These are phyloP conservation scores for Drosophila obscura DNA, from an alignment of 1,140 invertebrate genomes.

Conservation along the genomic window DNA sequence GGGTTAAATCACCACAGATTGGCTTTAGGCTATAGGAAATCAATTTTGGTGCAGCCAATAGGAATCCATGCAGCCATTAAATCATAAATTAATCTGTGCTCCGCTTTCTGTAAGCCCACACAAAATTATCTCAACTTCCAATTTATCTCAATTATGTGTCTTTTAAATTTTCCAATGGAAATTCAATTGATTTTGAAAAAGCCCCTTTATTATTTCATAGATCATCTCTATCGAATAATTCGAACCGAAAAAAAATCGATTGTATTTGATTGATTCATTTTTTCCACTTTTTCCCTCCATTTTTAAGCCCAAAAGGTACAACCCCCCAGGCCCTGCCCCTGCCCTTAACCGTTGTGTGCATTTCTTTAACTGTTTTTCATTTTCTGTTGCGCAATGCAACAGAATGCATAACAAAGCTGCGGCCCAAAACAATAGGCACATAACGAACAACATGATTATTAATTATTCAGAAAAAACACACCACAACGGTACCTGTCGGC, in stretches of 20 bases:
- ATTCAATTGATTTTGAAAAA: slow-evolving; percentile 34
- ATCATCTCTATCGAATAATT: slow-evolving; percentile 35
- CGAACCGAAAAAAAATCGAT: slow-evolving; percentile 15
- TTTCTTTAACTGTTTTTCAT: slow-evolving; percentile 46
- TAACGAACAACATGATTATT: slow-evolving; percentile 72
- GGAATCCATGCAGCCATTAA: neutral
- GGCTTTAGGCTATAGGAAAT: slow-evolving; percentile 49
- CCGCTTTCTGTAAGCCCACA: neutral
- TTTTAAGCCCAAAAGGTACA: slow-evolving; percentile 21
- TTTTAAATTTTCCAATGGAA: slow-evolving; percentile 15
- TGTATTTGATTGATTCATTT: slow-evolving; percentile 34
- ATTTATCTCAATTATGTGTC: slow-evolving; percentile 27
- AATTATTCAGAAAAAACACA: slow-evolving; percentile 64
- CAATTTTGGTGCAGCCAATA: slow-evolving; percentile 21
- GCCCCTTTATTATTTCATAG: slow-evolving; percentile 11
- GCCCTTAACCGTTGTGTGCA: slow-evolving; percentile 46
- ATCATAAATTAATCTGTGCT: neutral
- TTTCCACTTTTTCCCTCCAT: neutral
- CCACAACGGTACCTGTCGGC: slow-evolving; percentile 60
- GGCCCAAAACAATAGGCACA: slow-evolving; percentile 64
- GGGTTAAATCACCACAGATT: slow-evolving; percentile 29
- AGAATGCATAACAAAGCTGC: slow-evolving; percentile 71
- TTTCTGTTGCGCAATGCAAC: slow-evolving; percentile 74
- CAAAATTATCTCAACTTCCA: neutral
- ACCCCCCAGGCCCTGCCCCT: slow-evolving; percentile 10